Conservation (phyloP, 1,140 invertebrate species). For the Eurosta solidaginis region DNA sequence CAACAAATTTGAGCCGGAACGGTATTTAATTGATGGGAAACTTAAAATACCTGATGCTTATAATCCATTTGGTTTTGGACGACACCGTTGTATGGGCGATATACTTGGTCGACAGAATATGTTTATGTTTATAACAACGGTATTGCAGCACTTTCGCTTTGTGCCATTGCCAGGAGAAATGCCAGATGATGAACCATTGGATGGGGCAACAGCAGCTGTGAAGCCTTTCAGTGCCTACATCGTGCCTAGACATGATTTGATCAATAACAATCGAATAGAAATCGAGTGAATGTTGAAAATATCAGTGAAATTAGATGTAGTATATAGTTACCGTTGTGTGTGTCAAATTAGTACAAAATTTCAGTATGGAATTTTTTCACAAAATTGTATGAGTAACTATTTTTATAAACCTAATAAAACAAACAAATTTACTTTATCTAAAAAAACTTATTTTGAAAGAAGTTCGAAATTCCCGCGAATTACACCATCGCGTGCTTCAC, state of each 20-base stretch:
- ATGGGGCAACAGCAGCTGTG: conserved; percentile 75
- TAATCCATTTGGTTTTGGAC: conserved; percentile 80
- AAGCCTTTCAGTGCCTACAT: conserved; percentile 70
- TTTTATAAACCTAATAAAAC: too few species aligned
- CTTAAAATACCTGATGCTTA: conserved; percentile 71
- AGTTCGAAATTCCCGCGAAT: too few species aligned
- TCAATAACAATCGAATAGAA: neutral
- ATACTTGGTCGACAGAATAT: conserved; percentile 81
- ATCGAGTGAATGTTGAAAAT: neutral
- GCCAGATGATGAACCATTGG: conserved; percentile 69
- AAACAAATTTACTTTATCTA: too few species aligned
- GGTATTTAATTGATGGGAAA: conserved; percentile 74
- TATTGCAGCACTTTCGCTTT: conserved; percentile 80
- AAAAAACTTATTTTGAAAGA: too few species aligned
- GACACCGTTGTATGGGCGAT: conserved; percentile 85
- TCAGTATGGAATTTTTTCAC: too few species aligned
- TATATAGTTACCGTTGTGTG: too few species aligned
- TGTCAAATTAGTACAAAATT: too few species aligned
- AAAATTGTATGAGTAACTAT: too few species aligned
- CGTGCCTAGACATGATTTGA: conserved; percentile 51
- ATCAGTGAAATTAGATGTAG: too few species aligned
- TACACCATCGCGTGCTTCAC: too few species aligned
- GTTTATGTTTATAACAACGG: conserved; percentile 78
- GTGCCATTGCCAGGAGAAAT: conserved; percentile 66
- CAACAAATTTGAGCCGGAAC: conserved; percentile 69